Evolutionary conservation across 2,113 vertebrate species (phyloP), one percentile per base, ranked within the genome.

Genomic region (Tonatia bakeri): DNA sequence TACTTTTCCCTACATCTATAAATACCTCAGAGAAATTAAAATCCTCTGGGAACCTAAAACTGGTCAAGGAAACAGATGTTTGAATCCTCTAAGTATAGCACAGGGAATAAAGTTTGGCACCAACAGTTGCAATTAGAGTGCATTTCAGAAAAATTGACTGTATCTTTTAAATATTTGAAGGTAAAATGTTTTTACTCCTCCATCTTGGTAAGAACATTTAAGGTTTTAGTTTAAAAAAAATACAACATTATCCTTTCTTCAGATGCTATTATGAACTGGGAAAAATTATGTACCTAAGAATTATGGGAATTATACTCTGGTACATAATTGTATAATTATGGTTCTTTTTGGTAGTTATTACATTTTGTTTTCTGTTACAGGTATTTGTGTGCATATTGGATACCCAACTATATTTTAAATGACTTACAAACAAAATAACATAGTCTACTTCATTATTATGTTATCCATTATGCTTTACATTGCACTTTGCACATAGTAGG

Each of bases 11-110:
- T 89, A 87, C 7, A 90, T 89, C 93, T 96, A 95, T 84, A 97
- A 97, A 95, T 96, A 97, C 6, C 94, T 87, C 91, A 72, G 56
- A 89, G 83, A 97, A 98, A 97, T 94, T 96, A 91, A 93, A 96
- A 96, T 90, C 86, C 50, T 84, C 65, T 82, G 33, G 69, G 79
- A 96, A 94, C 40, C 75, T 93, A 93, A 97, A 97, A 96, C 76
- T 95, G 73, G 67, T 87, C 73, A 87, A 72, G 75, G 52, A 96
- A 96, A 97, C 93, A 98, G 93, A 97, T 89, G 88, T 94, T 96
- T 91, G 64, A 94, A 90, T 95, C 72, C 92, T 69, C 77, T 88
- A 91, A 81, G 81, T 83, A 91, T 11, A 95, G 69, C 33, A 59
- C 13, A 90, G 59, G 19, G 59, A 94, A 93, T 87, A 93, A 89